Conservation (phyloP, 2,888 invertebrate genomes). For the Epistrophe eligans region DNA sequence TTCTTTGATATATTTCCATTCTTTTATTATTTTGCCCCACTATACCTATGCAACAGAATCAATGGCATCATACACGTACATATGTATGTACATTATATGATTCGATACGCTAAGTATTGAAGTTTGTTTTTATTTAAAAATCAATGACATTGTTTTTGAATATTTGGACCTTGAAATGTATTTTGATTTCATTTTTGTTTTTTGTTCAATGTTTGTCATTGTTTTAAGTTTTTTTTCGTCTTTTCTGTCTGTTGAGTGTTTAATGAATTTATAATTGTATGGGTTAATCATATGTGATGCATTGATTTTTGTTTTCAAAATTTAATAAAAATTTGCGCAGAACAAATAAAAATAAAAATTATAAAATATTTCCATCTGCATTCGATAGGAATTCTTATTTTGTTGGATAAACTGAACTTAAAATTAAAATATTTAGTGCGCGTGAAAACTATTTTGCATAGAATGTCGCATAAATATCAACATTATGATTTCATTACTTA, state of each 20-base stretch:
- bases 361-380: too few relatives aligned
- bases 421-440: too few relatives aligned
- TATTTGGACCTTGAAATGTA: slow-evolving; percentile 69
- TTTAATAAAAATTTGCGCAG: too few relatives aligned
- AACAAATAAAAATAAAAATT: too few relatives aligned
- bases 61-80: not conserved
- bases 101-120: slow-evolving; percentile 20
- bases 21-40: not conserved
- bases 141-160: slow-evolving; percentile 73
- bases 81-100: too few relatives aligned
- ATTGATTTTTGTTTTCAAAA: not conserved
- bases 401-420: too few relatives aligned
- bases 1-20: not conserved
- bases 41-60: not conserved
- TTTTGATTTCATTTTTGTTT: slow-evolving; percentile 57
- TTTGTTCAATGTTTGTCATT: slow-evolving; percentile 15
- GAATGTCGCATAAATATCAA: too few relatives aligned
- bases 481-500: too few relatives aligned
- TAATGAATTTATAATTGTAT: not conserved
- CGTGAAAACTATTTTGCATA: too few relatives aligned
- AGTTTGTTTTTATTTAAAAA: slow-evolving; percentile 57
- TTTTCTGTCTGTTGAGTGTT: not conserved
- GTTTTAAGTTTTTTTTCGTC: not conserved
- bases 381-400: too few relatives aligned
- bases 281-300: not conserved